Evolutionary conservation across 1,140 invertebrate genomes (phyloP), one percentile per base, ranked within the genome.

Genomic region (Pomacea maculata): DNA sequence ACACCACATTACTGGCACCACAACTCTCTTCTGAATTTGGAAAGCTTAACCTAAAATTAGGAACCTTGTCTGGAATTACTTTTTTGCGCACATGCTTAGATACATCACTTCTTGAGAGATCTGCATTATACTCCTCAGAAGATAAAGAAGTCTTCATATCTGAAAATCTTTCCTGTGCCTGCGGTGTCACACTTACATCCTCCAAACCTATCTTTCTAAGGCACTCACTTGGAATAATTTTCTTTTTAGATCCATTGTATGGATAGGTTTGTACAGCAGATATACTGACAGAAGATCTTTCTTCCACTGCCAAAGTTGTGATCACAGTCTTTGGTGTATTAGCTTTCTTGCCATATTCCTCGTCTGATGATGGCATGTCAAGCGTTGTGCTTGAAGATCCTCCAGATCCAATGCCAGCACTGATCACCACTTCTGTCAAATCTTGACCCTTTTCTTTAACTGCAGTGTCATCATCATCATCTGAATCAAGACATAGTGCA

Each of bases 221-320:
- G 10, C 80, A 21, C 80, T 83, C 82, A 70, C 76, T 83, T 11
- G 82, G 82, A 70, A 83, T 83, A 61, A 83, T 83, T 72, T 79
- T 81, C 61, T 81, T 83, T 67, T 81, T 83, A n/a, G 76, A 25
- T 63, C 10, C 68, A 11, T 34, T 15, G 3, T 1, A 21, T 55
- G 52, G 57, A 70, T 57, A 57, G 73, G 45, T 21, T 21, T 71
- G 65, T 25, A 70, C 52, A n/a, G n/a, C 25, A 34, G 12, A 34
- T 65, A 78, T 78, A n/a, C 68, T 67, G 17, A 78, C 52, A 14
- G 65, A 65, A 4, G 77, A 70, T 21, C 67, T 78, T n/a, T 65
- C 67, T n/a, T 67, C 0, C 6, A 11, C 11, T 14, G n/a, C 17
- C 67, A 14, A 19, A 19, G 12, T 71, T 34, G 29, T 67, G 54